Base-by-base conservation (phyloP, 2,113 vertebrate species). In the Lophius piscatorius region DNA sequence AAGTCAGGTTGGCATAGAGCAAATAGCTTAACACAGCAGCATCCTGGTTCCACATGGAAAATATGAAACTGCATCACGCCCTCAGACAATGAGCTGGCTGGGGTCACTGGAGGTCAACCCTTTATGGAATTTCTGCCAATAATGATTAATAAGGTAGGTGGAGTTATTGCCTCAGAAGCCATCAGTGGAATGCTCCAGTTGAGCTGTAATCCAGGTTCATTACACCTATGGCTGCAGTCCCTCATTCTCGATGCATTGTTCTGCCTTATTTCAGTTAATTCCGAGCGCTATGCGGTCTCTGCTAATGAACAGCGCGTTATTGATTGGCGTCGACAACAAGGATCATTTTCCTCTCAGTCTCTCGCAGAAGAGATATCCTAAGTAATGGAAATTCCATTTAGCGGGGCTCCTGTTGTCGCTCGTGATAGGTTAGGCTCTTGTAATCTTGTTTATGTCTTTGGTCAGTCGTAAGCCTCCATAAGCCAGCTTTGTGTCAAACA, bases 381-480 rank as follows among this genome's bases (percentile, higher is more conserved):
- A 42, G 39, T 16, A 3, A n/a, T 4, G 34, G 24, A 58, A 55
- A 57, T 71, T 76, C 58, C 52, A 20, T 80, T 78, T 78, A 74
- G 68, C 46, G 17, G 42, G 40, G 57, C 41, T 46, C 55, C 73
- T 61, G 45, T 67, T 78, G 80, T 86, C 67, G 51, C 10, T 73
- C 47, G 45, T 73, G 29, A 75, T 74, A 82, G 73, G 81, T 84
- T 76, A 71, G 72, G 34, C 47, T 76, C 45, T 55, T 65, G 78
- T 81, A 80, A 84, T 88, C 78, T 70, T 76, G 81, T 87, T 86
- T 85, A 77, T 82, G 85, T 85, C 83, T 88, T 82, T 81, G 74
- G 80, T 84, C 67, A 77, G 73, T 63, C 21, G 54, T 78, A 84
- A 86, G 74, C 72, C 61, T 52, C 40, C 46, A 63, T 82, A 76